Evolutionary conservation across 1,140 invertebrate genomes (phyloP).

Genomic region (Drosophila sucinea): DNA sequence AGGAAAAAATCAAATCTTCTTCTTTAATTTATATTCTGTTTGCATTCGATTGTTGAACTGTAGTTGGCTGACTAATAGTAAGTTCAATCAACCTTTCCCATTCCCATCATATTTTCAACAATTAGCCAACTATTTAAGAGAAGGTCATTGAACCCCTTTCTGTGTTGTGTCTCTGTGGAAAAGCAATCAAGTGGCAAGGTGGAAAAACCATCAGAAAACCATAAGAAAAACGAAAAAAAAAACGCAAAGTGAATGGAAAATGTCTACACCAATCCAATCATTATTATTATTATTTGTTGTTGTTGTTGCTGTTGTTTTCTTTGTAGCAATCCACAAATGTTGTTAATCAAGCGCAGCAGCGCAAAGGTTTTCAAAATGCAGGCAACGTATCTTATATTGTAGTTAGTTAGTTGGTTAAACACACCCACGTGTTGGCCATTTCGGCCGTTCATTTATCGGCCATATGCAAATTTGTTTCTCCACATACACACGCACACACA

Average conservation of each 20-base stretch:
- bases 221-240: constrained; percentile 23
- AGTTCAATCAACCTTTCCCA: constrained; percentile 65
- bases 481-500: constrained; percentile 4
- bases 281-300: constrained; percentile 51
- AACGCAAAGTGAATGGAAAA: constrained; percentile 80
- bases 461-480: constrained; percentile 59
- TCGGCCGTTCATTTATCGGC: constrained; percentile 38
- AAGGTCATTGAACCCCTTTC: constrained; percentile 61
- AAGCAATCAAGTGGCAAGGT: constrained; percentile 65
- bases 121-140: constrained; percentile 60
- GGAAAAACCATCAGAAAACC: constrained; percentile 56
- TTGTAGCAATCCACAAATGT: constrained; percentile 44
- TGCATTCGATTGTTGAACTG: constrained; percentile 17
- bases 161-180: constrained; percentile 43
- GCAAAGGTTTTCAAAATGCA: constrained; percentile 56
- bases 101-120: constrained; percentile 34
- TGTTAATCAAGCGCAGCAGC: constrained; percentile 60
- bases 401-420: constrained; percentile 18
- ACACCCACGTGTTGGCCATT: constrained; percentile 62
- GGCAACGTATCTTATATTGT: constrained; percentile 42
- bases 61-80: neutral
- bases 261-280: constrained; percentile 56
- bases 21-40: constrained; percentile 57
- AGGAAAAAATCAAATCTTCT: too few species aligned
- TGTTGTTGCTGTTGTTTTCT: constrained; percentile 40